Base-by-base conservation (phyloP, 2,113 vertebrate species). In the Hepsetus odoe region DNA sequence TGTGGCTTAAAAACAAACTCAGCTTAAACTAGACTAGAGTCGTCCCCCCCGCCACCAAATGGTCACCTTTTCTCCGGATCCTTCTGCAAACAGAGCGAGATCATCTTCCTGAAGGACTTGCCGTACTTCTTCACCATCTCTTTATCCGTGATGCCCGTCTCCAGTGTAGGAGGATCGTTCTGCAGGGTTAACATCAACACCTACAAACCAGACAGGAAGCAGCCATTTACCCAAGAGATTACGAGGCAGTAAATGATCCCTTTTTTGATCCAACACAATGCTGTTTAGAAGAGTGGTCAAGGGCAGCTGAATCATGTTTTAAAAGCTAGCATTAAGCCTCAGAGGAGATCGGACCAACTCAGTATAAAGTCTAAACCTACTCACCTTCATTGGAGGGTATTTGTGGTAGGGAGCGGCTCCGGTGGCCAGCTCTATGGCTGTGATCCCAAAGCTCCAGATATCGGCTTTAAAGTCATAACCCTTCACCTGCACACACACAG, bases 361-460 rank as follows among this genome's bases (percentile, higher is more conserved):
- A 55, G 0, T 33, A 7, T 0, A 12, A 11, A 7, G 22, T 32
- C 8, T 0, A 20, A 1, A 2, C 1, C 26, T 40, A 26, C 30
- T 81, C 77, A 98, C 97, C 94, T 98, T 99, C 98, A 99, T 99
- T 0, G 98, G 97, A 0, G 98, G 97, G 62, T 98, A 99, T 89
- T 99, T 99, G 88, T 99, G 98, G 83, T 99, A 99, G 30, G 98
- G 98, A 74, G 98, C 98, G 5, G 98, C 96, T 49, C 98, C 98
- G 0, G 97, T 98, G 35, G 98, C 98, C 80, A 99, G 86, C 83
- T 99, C 98, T 1, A 99, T 99, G 33, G 98, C 98, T 9, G 98
- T 99, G 86, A 99, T 99, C n/a, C 96, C 98, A 85, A 99, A 99
- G 90, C 98, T 99, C 98, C 98, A 99, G 87, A 99, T 98, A 86